These are phyloP conservation scores for Somateria mollissima DNA, from an alignment of 2,797 vertebrate species.

Conservation along the genomic window DNA sequence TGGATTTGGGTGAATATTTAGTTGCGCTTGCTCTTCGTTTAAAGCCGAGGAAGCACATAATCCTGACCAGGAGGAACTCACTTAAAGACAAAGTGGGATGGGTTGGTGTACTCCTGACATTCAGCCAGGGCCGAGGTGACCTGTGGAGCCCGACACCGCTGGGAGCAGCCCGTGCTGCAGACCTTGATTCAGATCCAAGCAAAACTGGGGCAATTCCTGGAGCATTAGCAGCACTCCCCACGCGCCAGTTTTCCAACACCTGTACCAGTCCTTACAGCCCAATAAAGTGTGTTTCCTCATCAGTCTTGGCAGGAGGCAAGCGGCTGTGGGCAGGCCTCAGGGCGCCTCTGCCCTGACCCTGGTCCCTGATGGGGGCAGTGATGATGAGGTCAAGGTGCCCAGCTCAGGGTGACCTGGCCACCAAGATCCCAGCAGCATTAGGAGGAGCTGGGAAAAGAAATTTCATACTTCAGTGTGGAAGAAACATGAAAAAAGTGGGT, in stretches of 20 bases:
- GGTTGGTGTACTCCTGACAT: too few species aligned
- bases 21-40: neutral
- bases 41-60: neutral
- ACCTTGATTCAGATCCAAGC: neutral
- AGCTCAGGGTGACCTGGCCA: too few species aligned
- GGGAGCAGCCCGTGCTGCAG: neutral
- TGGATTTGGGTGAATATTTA: neutral
- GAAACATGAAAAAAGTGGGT: neutral
- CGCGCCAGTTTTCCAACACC: neutral
- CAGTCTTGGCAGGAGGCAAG: neutral
- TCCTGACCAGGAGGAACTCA: neutral
- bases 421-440: neutral
- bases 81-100: neutral
- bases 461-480: too few species aligned
- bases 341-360: neutral
- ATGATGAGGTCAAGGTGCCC: neutral
- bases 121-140: too few species aligned
- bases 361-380: neutral
- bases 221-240: neutral
- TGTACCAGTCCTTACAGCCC: neutral
- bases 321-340: neutral
- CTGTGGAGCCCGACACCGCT: neutral
- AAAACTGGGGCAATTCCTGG: neutral
- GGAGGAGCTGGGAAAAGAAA: neutral
- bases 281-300: neutral